phyloP scores from a whole-genome alignment of 1,140 invertebrate genomes.

The Heterodera schachtii region DNA sequence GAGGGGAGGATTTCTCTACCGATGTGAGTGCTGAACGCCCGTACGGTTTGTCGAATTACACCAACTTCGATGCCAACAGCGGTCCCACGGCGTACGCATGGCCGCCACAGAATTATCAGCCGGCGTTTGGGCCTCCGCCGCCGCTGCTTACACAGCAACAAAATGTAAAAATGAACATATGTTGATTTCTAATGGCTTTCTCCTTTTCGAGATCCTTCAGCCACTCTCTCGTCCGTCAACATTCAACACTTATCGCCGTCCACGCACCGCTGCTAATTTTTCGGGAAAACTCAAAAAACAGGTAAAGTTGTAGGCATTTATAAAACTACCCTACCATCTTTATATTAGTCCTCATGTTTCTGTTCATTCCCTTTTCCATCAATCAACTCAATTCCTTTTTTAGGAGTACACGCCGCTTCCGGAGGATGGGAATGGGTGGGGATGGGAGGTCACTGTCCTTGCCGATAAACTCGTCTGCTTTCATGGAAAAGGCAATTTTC shows the following conservation, averaged over 20 bases:
- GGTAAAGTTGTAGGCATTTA: background rate
- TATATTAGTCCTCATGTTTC: too few relatives aligned
- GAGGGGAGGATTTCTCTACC: slow-evolving; percentile 17
- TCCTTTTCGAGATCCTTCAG: background rate
- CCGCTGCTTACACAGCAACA: background rate
- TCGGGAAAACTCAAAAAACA: slow-evolving; percentile 1
- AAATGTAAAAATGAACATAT: background rate
- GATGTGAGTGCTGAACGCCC: slow-evolving; percentile 16
- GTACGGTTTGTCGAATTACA: slow-evolving; percentile 8
- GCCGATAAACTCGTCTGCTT: slow-evolving; percentile 48
- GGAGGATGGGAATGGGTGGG: slow-evolving; percentile 8
- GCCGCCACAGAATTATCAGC: background rate
- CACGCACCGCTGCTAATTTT: background rate
- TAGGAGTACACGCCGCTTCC: slow-evolving; percentile 5
- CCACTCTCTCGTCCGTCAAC: background rate
- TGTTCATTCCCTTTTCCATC: too few relatives aligned
- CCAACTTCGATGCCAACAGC: slow-evolving; percentile 18
- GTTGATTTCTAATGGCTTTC: too few relatives aligned
- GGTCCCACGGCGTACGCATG: background rate
- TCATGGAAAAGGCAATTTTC: slow-evolving; percentile 41
- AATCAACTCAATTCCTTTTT: background rate
- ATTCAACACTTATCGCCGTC: background rate
- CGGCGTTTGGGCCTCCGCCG: background rate
- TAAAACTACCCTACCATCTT: too few relatives aligned
- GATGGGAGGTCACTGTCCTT: slow-evolving; percentile 37